Evolutionary conservation across 2,797 vertebrate species (phyloP), one percentile per base, ranked within the genome.

Genomic region (Darevskia mixta): DNA sequence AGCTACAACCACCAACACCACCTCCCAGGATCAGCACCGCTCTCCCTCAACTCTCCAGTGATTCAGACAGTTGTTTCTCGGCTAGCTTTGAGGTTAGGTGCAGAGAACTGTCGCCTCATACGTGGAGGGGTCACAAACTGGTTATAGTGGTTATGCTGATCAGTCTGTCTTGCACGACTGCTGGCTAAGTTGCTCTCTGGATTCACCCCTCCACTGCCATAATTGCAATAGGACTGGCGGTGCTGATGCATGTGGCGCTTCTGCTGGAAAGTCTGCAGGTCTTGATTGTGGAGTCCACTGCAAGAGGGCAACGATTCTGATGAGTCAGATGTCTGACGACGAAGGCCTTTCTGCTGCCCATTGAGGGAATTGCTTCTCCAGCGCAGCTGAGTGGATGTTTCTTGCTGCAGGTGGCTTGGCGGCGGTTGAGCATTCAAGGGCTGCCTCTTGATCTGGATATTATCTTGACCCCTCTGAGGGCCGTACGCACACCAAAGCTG

Each of bases 101-200:
- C 98, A 1, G 99, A 99, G 96, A 98, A 95, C 86, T 99, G 99
- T 85, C 99, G 98, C 94, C 98, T 98, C 98, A 99, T 99, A 87
- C 98, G 97, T 0, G 98, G 98, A 23, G 98, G 99, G 1, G 98
- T 97, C 92, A 97, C 97, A 93, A 98, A 98, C 95, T 95, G 97
- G 96, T 94, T 92, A 66, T 96, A 97, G 92, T 97, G 97, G 95
- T 91, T 95, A 8, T 94, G 94, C 43, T 96, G 97, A 66, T 98
- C 98, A 86, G 94, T 90, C 86, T 97, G 97, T 78, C 96, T 96
- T 23, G 97, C 97, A 92, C 95, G 97, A 89, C 94, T 94, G 91
- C 86, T 94, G 43, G 91, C 95, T 27, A 94, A 86, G 64, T 66
- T 86, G 87, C 93, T 92, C 45, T 96, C 96, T 27, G 91, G 83